Conservation (phyloP, 64 coral and sea anemone genomes). For the Montipora cactus region DNA sequence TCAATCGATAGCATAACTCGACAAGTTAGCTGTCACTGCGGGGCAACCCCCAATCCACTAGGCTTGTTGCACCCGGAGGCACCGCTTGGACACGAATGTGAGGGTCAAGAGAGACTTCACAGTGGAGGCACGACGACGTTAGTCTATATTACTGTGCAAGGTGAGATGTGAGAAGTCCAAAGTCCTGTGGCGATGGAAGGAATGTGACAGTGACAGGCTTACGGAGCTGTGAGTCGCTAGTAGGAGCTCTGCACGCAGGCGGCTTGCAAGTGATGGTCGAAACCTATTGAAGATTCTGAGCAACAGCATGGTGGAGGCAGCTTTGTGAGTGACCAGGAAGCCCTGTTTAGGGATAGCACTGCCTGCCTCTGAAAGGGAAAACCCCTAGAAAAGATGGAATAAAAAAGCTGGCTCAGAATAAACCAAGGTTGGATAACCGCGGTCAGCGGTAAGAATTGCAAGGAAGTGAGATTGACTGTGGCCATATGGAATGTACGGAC, state of each 20-base stretch:
- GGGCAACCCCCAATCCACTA: no score
- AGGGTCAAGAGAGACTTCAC: no score
- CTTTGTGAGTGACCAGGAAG: constrained; percentile 34
- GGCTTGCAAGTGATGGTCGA: constrained; percentile 24
- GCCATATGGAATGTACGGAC: constrained; percentile 13
- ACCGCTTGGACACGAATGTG: no score
- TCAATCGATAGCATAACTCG: no score
- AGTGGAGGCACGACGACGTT: no score
- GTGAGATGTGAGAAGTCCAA: neutral
- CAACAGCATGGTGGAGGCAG: constrained; percentile 35
- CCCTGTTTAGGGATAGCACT: constrained; percentile 57
- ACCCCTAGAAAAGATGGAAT: constrained; percentile 18
- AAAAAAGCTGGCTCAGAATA: constrained; percentile 4
- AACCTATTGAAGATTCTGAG: neutral
- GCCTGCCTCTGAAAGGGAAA: constrained; percentile 17
- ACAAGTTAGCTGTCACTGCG: no score
- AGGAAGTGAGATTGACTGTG: constrained; percentile 17
- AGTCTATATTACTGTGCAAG: neutral
- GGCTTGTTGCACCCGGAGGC: no score
- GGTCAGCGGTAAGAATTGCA: constrained; percentile 16
- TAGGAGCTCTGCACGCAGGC: constrained; percentile 39
- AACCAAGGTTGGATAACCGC: constrained; percentile 16
- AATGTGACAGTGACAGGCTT: neutral
- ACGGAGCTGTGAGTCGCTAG: constrained; percentile 29
- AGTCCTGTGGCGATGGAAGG: constrained; percentile 22